These are phyloP conservation scores for Villa cingulata DNA, from an alignment of 2,888 invertebrate species.

Conservation along the genomic window DNA sequence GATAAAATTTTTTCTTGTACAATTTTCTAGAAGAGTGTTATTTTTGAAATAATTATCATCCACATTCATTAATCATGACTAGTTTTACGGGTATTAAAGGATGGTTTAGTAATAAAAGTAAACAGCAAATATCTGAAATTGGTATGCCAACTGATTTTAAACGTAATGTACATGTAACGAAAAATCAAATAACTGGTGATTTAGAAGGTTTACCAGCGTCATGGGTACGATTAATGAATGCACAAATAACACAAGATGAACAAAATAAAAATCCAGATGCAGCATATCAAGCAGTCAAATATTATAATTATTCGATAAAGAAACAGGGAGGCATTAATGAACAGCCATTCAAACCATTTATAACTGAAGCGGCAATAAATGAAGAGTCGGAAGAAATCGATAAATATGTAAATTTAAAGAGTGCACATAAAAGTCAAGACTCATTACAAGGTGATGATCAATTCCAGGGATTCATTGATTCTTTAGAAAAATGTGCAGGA, in stretches of 20 bases:
- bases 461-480: no score
- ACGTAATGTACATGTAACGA: constrained; percentile 76
- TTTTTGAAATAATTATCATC: no score
- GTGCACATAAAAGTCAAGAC: constrained; percentile 52
- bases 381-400: constrained; percentile 75
- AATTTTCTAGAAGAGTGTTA: no score
- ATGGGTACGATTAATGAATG: constrained; percentile 66
- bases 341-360: constrained; percentile 65
- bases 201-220: constrained; percentile 74
- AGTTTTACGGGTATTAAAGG: constrained; percentile 28
- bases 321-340: constrained; percentile 57
- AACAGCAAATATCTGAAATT: constrained; percentile 43
- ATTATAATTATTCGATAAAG: constrained; percentile 76
- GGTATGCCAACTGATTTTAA: constrained; percentile 75
- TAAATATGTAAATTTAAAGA: constrained; percentile 57
- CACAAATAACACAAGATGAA: constrained; percentile 73
- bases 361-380: constrained; percentile 66
- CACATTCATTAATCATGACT: no score
- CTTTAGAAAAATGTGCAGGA: no score
- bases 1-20: no score
- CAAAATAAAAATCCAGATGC: constrained; percentile 82
- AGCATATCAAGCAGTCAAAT: constrained; percentile 79
- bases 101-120: constrained; percentile 33
- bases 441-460: constrained; percentile 35
- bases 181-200: constrained; percentile 67